A percentile compares a stretch with the other conserved stretches of the same genome.
Evolutionary conservation across 2,797 vertebrate genomes (phyloP).

Genomic region (Halcyon chelicuti): DNA sequence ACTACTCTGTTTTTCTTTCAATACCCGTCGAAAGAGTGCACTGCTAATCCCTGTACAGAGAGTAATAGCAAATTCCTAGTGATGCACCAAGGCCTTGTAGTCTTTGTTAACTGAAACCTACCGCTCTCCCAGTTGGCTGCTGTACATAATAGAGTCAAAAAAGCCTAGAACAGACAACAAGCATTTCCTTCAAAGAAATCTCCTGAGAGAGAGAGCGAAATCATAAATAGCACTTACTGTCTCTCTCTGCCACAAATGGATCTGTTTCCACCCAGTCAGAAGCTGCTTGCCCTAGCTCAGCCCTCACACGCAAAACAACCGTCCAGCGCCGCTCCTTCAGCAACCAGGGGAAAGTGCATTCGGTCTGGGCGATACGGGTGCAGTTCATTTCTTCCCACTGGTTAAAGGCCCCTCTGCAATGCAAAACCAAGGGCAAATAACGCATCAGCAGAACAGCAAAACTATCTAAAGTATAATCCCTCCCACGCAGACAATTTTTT

Average conservation of each 20-base stretch:
- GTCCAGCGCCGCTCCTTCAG: neutral
- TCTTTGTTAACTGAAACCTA: neutral
- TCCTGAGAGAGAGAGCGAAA: neutral
- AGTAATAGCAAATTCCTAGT: neutral
- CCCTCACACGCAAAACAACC: slow-evolving; percentile 33
- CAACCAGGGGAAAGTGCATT: slow-evolving; percentile 11
- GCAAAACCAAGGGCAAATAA: neutral
- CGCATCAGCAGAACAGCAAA: neutral
- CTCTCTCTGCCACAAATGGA: slow-evolving; percentile 31
- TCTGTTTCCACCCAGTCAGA: slow-evolving; percentile 59
- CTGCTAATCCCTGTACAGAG: neutral
- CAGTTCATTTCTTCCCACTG: slow-evolving; percentile 38
- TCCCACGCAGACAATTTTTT: neutral
- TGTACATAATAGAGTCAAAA: neutral
- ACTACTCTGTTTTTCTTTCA: neutral
- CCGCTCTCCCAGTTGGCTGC: neutral
- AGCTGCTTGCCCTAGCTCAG: neutral
- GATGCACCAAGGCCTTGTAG: neutral
- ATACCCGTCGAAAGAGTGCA: neutral
- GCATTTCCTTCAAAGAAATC: neutral
- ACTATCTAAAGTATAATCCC: neutral
- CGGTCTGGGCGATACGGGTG: neutral
- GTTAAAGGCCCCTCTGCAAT: neutral
- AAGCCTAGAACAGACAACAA: neutral
- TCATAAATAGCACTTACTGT: slow-evolving; percentile 58